Percentiles rank a stretch among this genome's conserved stretches.
phyloP scores from a whole-genome alignment of 2,888 invertebrate species.

The Apocheima hispidaria region DNA sequence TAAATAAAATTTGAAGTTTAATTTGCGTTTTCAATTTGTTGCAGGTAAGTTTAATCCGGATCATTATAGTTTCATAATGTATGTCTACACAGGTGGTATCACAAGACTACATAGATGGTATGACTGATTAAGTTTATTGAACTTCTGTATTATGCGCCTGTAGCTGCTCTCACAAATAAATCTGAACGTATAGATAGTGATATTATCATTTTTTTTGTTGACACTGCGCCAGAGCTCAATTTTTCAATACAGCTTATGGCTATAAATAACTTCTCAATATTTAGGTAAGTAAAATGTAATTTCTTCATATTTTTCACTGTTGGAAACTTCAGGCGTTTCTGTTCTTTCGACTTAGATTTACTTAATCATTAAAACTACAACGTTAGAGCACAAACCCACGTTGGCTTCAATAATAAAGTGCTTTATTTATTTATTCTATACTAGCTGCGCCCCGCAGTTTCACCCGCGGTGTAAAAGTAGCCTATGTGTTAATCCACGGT shows the following conservation, averaged over 20 bases:
- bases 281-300: too few relatives aligned
- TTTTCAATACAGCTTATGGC: background rate
- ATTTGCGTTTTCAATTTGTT: constrained; percentile 53
- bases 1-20: constrained; percentile 47
- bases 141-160: background rate
- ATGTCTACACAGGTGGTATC: constrained; percentile 10
- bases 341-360: background rate
- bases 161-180: background rate
- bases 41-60: constrained; percentile 49
- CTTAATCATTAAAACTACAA: background rate
- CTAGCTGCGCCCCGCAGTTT: too few relatives aligned
- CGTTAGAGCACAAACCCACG: background rate
- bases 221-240: background rate
- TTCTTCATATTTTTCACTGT: background rate
- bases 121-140: too few relatives aligned
- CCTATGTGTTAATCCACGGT: too few relatives aligned
- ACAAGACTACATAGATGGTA: too few relatives aligned
- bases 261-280: background rate
- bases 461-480: too few relatives aligned
- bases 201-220: background rate
- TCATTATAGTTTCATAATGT: background rate
- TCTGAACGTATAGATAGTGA: too few relatives aligned
- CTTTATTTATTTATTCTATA: too few relatives aligned
- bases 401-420: background rate
- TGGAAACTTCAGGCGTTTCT: background rate